Conservation (phyloP, 2,797 vertebrate genomes). For the Chrosomus eos region DNA sequence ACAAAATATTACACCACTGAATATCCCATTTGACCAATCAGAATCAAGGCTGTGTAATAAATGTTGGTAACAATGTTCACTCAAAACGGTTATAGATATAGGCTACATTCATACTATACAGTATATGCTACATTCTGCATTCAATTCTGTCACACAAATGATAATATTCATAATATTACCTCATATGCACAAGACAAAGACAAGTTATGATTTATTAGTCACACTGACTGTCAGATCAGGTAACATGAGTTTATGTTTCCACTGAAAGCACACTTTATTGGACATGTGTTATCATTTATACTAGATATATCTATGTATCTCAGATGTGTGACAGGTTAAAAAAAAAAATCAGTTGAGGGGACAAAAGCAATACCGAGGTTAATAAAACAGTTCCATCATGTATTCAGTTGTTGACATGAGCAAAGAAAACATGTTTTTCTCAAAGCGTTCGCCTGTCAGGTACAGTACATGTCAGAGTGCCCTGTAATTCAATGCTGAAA, state of each 20-base stretch:
- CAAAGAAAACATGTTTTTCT: conserved; percentile 14
- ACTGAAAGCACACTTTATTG: conserved; percentile 11
- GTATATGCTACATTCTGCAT: too few species aligned
- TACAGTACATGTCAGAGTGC: conserved; percentile 12
- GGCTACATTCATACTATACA: not conserved
- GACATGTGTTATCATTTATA: conserved; percentile 21
- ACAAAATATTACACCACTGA: not conserved
- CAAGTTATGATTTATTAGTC: conserved; percentile 13
- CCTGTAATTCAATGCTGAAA: conserved; percentile 28
- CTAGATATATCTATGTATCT: conserved; percentile 22
- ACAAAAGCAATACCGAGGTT: conserved; percentile 31
- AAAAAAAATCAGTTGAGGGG: not conserved
- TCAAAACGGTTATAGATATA: not conserved
- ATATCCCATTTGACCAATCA: not conserved
- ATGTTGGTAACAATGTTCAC: not conserved
- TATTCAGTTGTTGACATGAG: conserved; percentile 25
- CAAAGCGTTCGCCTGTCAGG: conserved; percentile 36
- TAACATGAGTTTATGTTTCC: conserved; percentile 3
- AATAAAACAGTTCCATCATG: conserved; percentile 44
- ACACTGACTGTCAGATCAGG: not conserved
- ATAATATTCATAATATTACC: not conserved
- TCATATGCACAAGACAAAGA: not conserved
- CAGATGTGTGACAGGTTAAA: not conserved
- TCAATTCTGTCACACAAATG: not conserved
- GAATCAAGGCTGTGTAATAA: not conserved